Conservation (phyloP, 2,113 vertebrate species). For the Varanus salvator region DNA sequence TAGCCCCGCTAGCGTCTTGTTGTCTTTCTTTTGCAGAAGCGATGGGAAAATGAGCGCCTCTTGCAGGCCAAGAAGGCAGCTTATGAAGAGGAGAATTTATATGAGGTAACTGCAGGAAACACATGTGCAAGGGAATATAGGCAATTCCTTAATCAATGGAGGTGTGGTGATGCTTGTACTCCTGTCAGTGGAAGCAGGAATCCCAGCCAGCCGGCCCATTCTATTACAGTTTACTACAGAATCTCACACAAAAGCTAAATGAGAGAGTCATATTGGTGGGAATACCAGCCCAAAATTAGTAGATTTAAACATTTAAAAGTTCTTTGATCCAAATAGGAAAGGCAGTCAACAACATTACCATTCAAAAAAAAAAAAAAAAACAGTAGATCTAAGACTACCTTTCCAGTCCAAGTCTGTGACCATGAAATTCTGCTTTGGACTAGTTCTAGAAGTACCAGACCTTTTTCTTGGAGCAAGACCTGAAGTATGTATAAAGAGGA, state of each 20-base stretch:
- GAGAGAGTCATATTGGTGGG: background rate
- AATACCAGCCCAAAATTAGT: background rate
- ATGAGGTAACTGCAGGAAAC: conserved; percentile 58
- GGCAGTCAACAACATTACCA: background rate
- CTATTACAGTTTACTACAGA: background rate
- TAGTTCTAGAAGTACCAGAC: background rate
- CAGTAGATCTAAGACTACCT: background rate
- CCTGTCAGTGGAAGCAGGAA: background rate
- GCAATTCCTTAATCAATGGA: background rate
- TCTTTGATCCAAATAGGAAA: background rate
- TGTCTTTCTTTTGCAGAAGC: conserved; percentile 52
- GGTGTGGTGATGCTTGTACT: background rate
- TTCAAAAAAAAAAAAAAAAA: background rate
- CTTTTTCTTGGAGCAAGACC: background rate
- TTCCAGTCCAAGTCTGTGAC: background rate
- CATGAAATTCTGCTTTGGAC: background rate
- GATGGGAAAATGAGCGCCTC: conserved; percentile 69
- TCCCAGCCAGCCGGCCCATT: background rate
- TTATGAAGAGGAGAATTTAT: conserved; percentile 71
- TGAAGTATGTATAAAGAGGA: background rate
- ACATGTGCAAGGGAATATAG: background rate
- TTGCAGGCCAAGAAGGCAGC: conserved; percentile 43
- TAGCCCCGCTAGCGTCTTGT: background rate
- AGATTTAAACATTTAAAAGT: background rate
- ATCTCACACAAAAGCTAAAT: background rate